Conservation (phyloP, 2,888 invertebrate species). For the Andrena trimmerana region DNA sequence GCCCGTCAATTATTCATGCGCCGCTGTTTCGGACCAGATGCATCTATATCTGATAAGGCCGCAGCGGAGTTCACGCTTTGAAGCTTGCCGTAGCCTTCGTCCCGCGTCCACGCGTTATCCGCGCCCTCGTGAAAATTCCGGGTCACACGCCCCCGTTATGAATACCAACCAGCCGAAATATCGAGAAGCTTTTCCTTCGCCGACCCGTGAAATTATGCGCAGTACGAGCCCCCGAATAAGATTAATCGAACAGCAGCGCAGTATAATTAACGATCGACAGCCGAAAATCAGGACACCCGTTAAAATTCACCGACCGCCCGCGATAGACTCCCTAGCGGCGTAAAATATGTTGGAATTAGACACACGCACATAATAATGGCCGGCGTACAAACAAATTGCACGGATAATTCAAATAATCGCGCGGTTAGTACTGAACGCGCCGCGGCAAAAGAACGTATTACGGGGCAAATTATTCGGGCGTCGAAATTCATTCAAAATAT, state of each 20-base stretch:
- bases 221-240: neutral
- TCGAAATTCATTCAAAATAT: constrained; percentile 53
- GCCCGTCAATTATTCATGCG: constrained; percentile 24
- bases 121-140: neutral
- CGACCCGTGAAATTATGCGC: neutral
- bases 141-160: neutral
- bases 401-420: constrained; percentile 61
- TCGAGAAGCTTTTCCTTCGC: neutral
- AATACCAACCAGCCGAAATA: constrained; percentile 3
- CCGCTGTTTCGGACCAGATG: neutral
- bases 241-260: constrained; percentile 20
- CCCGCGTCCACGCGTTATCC: neutral
- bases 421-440: constrained; percentile 48
- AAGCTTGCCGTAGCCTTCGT: neutral
- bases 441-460: constrained; percentile 57
- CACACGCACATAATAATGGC: constrained; percentile 34
- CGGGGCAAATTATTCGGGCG: constrained; percentile 52
- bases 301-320: constrained; percentile 54
- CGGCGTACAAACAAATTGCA: constrained; percentile 54
- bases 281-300: constrained; percentile 35
- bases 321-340: constrained; percentile 23
- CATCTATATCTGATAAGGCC: constrained; percentile 3
- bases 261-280: constrained; percentile 44
- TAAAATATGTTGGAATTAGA: constrained; percentile 47
- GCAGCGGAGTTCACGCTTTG: neutral